Evolutionary conservation across 2,797 vertebrate genomes (phyloP), one percentile per base, ranked within the genome.

Genomic region (Poecilia velifera): DNA sequence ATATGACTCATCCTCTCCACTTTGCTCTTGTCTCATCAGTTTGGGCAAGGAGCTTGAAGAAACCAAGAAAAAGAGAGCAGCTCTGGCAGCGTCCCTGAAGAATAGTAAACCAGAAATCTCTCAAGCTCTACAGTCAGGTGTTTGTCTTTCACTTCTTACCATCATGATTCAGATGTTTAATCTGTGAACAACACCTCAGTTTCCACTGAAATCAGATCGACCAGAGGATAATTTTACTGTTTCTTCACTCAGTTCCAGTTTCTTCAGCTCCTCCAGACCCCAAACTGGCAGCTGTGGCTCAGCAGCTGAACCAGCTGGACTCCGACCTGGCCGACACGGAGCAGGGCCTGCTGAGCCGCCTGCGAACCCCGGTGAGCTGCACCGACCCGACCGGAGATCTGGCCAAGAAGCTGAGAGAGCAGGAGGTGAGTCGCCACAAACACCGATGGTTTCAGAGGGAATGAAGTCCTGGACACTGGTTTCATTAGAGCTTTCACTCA

Each of bases 1-100:
- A 68, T n/a, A 66, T 43, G 28, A 5, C 73, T 39, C 36, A 1
- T 25, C 9, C 31, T 4, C 6, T 18, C 13, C 51, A 74, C 46
- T 46, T 4, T 76, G 0, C 81, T 53, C 57, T 34, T 4, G 14
- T 75, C 45, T 73, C 10, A 28, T 14, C 89, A 99, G 98, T 87
- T 77, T 99, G 91, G 96, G 97, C 4, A 85, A 57, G 28, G 98
- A 98, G 14, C 88, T 99, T 77, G 94, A 90, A 45, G 87, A 92
- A 0, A 88, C 98, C 92, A 99, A 97, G 91, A 98, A 96, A 91
- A 97, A 91, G 83, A 89, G 97, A 91, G 92, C 93, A 4, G 83
- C 89, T 0, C 91, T 95, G 76, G 95, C 90, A 78, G 93, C 91
- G 34, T 84, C 81, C 0, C 89, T 98, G 85, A 97, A 96, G 82